These are phyloP conservation scores for Perdix hodgsoniae DNA, from an alignment of 2,797 vertebrate genomes.

Conservation along the genomic window DNA sequence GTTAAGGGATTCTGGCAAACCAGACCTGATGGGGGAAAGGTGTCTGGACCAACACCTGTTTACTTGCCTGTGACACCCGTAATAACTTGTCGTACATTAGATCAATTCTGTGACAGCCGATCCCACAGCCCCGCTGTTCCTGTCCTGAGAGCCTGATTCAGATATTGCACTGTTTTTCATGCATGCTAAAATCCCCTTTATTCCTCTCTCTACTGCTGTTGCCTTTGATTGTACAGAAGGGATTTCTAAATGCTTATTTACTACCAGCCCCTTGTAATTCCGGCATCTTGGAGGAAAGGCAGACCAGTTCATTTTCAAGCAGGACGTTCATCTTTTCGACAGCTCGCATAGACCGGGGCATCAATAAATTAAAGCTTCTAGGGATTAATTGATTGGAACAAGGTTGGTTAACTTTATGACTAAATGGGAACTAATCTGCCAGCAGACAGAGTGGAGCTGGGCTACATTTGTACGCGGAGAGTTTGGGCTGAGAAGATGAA, in stretches of 20 bases:
- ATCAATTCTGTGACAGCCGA: background rate
- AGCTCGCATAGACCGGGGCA: conserved; percentile 15
- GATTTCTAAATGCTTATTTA: conserved; percentile 69
- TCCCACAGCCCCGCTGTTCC: background rate
- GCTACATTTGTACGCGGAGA: background rate
- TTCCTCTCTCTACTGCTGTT: conserved; percentile 26
- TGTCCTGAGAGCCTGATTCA: background rate
- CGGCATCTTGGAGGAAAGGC: conserved; percentile 23
- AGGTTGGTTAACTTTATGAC: conserved; percentile 73
- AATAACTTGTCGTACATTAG: background rate
- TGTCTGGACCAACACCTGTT: background rate
- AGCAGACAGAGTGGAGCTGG: conserved; percentile 21
- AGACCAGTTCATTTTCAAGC: conserved; percentile 55
- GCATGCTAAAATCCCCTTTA: conserved; percentile 40
- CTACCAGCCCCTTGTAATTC: conserved; percentile 29
- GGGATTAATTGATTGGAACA: conserved; percentile 72
- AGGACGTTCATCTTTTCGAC: conserved; percentile 43
- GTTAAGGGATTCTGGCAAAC: background rate
- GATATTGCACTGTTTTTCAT: conserved; percentile 38
- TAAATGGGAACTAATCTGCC: conserved; percentile 69
- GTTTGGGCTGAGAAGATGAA: conserved; percentile 47
- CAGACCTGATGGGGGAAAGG: background rate
- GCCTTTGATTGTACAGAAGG: conserved; percentile 50
- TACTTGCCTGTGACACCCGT: background rate
- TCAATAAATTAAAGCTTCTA: conserved; percentile 68